Base-by-base conservation (phyloP, 1,140 invertebrate species). In the Heliconius nattereri region DNA sequence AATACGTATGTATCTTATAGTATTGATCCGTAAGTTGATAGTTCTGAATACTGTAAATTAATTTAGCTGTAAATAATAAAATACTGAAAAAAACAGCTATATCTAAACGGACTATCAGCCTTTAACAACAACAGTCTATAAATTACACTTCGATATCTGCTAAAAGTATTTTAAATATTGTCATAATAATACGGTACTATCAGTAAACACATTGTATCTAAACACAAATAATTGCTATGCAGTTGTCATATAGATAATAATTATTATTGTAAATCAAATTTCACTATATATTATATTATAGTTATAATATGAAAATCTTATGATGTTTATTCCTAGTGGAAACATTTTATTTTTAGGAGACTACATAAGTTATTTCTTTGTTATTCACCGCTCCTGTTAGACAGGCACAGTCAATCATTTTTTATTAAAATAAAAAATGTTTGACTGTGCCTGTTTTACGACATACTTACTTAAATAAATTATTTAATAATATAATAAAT, bases 101-200 rank as follows among this genome's bases (percentile, higher is more conserved):
- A 57, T 57, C 54, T 57, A 29, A 29, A 29, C 26, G 29, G 26
- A 26, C 60, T 66, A 66, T 66, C 23, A 66, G 60, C n/a, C 26
- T 26, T 66, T 66, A 66, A 66, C 60, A 29, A 66, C 60, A 66
- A 66, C 60, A 26, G 60, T 66, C 60, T 26, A 66, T 26, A 66
- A 66, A 66, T 66, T 66, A 66, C 60, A 66, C 60, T 66, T 16
- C 23, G 60, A 66, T 66, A 66, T 29, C n/a, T 16, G 26, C 23
- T 66, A 66, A 66, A 66, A 26, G 54, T 23, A 57, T 57, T 66
- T 66, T 16, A 66, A 66, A 66, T 66, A 29, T 66, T 66, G 60
- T 66, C 54, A 66, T 29, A 66, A 66, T 66, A 66, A 66, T 6
- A 29, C 26, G 13, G 11, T 32, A 32, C 60, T 66, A 66, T 66